phyloP scores from a whole-genome alignment of 2,888 invertebrate genomes.

The Trichopria drosophilae region DNA sequence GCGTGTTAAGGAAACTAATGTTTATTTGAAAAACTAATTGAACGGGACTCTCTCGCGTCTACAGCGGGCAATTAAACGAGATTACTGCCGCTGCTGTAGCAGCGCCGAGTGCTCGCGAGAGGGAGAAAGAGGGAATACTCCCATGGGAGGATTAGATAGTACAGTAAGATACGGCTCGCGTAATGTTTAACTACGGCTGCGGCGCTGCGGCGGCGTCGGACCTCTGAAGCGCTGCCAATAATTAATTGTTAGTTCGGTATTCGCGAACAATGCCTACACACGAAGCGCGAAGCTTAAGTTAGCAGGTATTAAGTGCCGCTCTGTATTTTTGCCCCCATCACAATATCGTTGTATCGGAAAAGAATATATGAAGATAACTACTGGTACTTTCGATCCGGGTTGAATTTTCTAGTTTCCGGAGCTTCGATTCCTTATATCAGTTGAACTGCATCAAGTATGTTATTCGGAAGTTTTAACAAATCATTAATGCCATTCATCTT shows the following conservation, averaged over 20 bases:
- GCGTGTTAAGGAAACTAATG: slow-evolving; percentile 57
- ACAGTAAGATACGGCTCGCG: slow-evolving; percentile 58
- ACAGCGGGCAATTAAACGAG: slow-evolving; percentile 58
- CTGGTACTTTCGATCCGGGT: too few species aligned
- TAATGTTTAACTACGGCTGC: slow-evolving; percentile 56
- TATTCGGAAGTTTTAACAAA: too few species aligned
- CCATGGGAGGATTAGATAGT: slow-evolving; percentile 56
- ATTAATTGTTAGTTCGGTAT: slow-evolving; percentile 55
- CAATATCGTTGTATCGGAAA: slow-evolving; percentile 16
- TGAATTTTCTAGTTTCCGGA: too few species aligned
- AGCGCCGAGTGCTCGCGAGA: slow-evolving; percentile 43
- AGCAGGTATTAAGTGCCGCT: slow-evolving; percentile 27
- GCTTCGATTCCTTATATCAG: too few species aligned
- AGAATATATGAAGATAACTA: slow-evolving; percentile 25
- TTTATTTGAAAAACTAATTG: slow-evolving; percentile 57
- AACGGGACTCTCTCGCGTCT: slow-evolving; percentile 57
- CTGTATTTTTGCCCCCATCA: not conserved
- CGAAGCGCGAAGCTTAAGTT: slow-evolving; percentile 19
- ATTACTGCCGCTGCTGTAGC: slow-evolving; percentile 55
- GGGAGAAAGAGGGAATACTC: slow-evolving; percentile 24
- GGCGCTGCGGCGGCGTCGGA: slow-evolving; percentile 36
- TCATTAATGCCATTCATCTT: too few species aligned
- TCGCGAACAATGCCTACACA: slow-evolving; percentile 2
- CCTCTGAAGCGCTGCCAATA: slow-evolving; percentile 54
- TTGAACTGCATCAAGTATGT: too few species aligned